Evolutionary conservation across 2,888 invertebrate genomes (phyloP), one percentile per base, ranked within the genome.

Genomic region (Nezara viridula): DNA sequence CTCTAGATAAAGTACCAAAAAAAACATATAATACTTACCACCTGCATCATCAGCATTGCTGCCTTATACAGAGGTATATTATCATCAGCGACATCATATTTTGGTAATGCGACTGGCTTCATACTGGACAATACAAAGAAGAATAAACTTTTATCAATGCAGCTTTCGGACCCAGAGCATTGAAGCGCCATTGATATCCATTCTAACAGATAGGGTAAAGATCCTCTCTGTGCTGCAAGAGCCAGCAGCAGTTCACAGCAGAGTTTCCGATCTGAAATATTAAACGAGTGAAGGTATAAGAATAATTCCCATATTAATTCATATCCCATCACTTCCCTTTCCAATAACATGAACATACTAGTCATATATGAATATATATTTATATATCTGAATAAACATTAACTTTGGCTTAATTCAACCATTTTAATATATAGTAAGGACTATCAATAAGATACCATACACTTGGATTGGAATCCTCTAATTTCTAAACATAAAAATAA

Each of bases 141-240:
- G 60, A 91, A 90, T 44, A 91, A 90, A 24, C 85, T 89, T 16
- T 88, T 90, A 60, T 90, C 89, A 40, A 91, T 91, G 73, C 73
- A 86, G 52, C 90, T 91, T 52, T 91, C 91, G 60, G 90, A 90
- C 0, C 92, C 92, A 14, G 92, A 93, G 44, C 90, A 90, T 86
- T 93, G 93, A 86, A 95, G 92, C 21, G 95, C 95, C 93, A 95
- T 94, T 90, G 95, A 94, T 86, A 95, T 94, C 95, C 95, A 95
- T 91, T 95, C 94, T 85, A 95, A 92, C 40, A 95, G 92, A 92
- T 94, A 94, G 77, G 94, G 92, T 37, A 95, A 92, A 21, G 94
- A 94, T 32, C 95, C 95, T 91, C 95, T 92, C 92, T 95, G 95
- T 50, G 95, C 92, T 24, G 95, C 94, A 73, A 95, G 91, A 10